Percentiles rank a stretch among this genome's conserved stretches.
Evolutionary conservation across 2,888 invertebrate genomes (phyloP).

Genomic region (Leucophenga maculata): DNA sequence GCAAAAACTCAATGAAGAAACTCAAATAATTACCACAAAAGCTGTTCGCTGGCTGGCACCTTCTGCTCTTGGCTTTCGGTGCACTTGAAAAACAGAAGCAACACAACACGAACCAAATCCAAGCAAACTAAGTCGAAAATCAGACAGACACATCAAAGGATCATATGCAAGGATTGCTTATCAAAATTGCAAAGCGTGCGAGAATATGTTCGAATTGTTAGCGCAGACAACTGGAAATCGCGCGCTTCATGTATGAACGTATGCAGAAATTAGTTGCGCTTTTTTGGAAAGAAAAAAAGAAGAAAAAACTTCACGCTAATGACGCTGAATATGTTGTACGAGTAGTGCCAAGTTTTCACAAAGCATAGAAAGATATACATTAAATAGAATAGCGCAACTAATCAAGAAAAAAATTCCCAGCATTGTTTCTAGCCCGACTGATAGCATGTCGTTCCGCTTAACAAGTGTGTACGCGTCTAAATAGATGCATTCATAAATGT

Average conservation of each 20-base stretch:
- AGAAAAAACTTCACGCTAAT: constrained; percentile 57
- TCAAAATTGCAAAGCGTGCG: constrained; percentile 53
- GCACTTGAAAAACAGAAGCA: constrained; percentile 54
- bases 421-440: constrained; percentile 34
- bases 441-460: constrained; percentile 40
- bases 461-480: constrained; percentile 8
- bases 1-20: constrained; percentile 12
- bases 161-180: constrained; percentile 31
- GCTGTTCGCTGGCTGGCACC: constrained; percentile 43
- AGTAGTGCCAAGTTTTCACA: constrained; percentile 2
- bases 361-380: constrained; percentile 20
- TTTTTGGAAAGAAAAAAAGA: constrained; percentile 39
- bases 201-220: constrained; percentile 71
- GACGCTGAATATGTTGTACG: constrained; percentile 33
- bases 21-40: constrained; percentile 43
- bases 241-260: constrained; percentile 43
- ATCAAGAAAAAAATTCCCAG: constrained; percentile 36
- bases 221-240: constrained; percentile 58
- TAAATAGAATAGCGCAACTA: constrained; percentile 41
- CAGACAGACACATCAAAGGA: constrained; percentile 14
- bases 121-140: constrained; percentile 44
- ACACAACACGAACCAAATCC: constrained; percentile 27
- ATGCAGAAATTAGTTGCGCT: constrained; percentile 65
- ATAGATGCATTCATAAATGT: constrained; percentile 32
- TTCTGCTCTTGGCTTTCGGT: constrained; percentile 52